These are phyloP conservation scores for Eulemur mongoz DNA, from an alignment of 2,797 vertebrate genomes.

Conservation along the genomic window DNA sequence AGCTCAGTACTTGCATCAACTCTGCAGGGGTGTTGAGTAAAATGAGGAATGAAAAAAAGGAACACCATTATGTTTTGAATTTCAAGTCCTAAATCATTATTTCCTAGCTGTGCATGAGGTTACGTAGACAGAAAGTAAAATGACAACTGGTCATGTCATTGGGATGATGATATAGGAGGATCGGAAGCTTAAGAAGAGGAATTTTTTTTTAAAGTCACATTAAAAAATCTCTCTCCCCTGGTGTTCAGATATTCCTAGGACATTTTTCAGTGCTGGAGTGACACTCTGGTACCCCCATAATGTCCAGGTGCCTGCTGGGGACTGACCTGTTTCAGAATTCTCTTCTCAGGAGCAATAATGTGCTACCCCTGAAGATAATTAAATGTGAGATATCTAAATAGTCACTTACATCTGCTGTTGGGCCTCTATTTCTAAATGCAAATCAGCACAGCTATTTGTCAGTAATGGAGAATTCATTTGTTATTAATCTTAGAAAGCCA, in stretches of 20 bases:
- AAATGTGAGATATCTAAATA: conserved; percentile 54
- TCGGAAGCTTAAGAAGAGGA: conserved; percentile 78
- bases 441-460: conserved; percentile 59
- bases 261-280: conserved; percentile 69
- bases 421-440: conserved; percentile 65
- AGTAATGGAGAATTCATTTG: conserved; percentile 54
- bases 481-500: conserved; percentile 65
- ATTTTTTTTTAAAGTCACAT: conserved; percentile 71
- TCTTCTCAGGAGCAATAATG: conserved; percentile 14
- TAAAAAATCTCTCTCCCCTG: conserved; percentile 60
- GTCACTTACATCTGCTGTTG: conserved; percentile 66
- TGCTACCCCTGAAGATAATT: conserved; percentile 52
- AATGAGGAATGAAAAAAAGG: conserved; percentile 69
- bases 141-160: conserved; percentile 75
- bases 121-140: conserved; percentile 80
- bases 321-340: conserved; percentile 70
- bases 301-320: conserved; percentile 40
- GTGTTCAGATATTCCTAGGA: conserved; percentile 78
- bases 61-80: conserved; percentile 81
- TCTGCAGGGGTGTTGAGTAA: conserved; percentile 77
- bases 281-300: conserved; percentile 61
- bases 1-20: conserved; percentile 68
- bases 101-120: conserved; percentile 79
- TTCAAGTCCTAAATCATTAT: conserved; percentile 81
- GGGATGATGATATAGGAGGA: conserved; percentile 75